These are phyloP conservation scores for Pyxicephalus adspersus DNA, from an alignment of 2,113 vertebrate genomes.

Conservation along the genomic window DNA sequence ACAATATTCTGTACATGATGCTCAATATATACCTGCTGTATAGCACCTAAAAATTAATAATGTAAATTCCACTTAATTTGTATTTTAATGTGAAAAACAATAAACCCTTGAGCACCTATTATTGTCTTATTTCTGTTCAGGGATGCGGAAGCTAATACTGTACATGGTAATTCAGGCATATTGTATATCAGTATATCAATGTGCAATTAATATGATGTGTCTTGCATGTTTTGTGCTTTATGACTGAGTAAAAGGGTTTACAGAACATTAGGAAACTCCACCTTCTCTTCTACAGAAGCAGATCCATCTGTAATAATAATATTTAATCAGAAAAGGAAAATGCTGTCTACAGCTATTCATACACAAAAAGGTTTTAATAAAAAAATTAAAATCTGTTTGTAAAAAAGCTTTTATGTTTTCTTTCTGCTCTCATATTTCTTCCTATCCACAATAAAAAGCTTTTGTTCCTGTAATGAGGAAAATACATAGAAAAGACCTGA, in stretches of 20 bases:
- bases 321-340: no score
- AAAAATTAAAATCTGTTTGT: no score
- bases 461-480: no score
- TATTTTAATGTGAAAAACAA: background rate
- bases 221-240: slow-evolving; percentile 25
- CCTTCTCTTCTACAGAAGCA: no score
- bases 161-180: background rate
- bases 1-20: background rate
- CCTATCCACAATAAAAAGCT: no score
- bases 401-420: no score
- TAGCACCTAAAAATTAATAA: background rate
- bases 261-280: background rate
- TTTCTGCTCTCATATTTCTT: no score
- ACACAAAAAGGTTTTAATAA: no score
- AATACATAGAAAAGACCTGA: no score
- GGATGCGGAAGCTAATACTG: slow-evolving; percentile 27
- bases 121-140: slow-evolving; percentile 12
- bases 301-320: no score
- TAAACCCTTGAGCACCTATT: background rate
- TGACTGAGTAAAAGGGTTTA: background rate
- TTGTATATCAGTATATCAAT: slow-evolving; percentile 25
- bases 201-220: slow-evolving; percentile 26
- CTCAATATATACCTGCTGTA: background rate
- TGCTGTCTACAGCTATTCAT: no score
- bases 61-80: slow-evolving; percentile 1